Percentiles rank a stretch among this genome's conserved stretches.
These are phyloP conservation scores for Sylvietta virens DNA, from an alignment of 2,113 vertebrate genomes.

Conservation along the genomic window DNA sequence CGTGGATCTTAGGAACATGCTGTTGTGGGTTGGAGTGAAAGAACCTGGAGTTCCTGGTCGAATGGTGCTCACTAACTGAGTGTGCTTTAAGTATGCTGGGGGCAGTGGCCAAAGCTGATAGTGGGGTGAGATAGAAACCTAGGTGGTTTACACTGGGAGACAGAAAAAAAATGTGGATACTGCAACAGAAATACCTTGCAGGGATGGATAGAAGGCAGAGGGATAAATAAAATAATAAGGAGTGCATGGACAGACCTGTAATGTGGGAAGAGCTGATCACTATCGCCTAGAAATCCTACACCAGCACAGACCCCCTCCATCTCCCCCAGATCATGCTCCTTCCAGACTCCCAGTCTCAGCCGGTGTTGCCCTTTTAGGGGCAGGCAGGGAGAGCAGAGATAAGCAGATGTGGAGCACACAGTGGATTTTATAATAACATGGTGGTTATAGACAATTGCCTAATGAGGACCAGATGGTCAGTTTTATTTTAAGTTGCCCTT, in stretches of 20 bases:
- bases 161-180: not conserved
- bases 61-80: not conserved
- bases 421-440: constrained; percentile 61
- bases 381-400: constrained; percentile 43
- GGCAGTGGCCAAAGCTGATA: not conserved
- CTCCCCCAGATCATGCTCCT: not conserved
- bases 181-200: not conserved
- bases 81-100: not conserved
- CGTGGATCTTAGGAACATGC: not conserved
- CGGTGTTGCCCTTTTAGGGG: constrained; percentile 11
- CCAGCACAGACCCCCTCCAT: not conserved
- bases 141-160: not conserved
- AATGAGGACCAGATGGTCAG: constrained; percentile 68
- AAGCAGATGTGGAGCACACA: constrained; percentile 61
- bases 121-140: not conserved
- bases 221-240: not conserved
- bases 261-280: not conserved
- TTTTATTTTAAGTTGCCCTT: constrained; percentile 66
- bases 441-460: constrained; percentile 66
- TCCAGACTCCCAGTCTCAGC: not conserved
- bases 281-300: not conserved
- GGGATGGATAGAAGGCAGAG: not conserved
- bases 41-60: not conserved
- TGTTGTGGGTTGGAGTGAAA: not conserved
- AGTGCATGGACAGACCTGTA: not conserved